Base-by-base conservation (phyloP, 2,113 vertebrate species). In the Theristicus caerulescens region DNA sequence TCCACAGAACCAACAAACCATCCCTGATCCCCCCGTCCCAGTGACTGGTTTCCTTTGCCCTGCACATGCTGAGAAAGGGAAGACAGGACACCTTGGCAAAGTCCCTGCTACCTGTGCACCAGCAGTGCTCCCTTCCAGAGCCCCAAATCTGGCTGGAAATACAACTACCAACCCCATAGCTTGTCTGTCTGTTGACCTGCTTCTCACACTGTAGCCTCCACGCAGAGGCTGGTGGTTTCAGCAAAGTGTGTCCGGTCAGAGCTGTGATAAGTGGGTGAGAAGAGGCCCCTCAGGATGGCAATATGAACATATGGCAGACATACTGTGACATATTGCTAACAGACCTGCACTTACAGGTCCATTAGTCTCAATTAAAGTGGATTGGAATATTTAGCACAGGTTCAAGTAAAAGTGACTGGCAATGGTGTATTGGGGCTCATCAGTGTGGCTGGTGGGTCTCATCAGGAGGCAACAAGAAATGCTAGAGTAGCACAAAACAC, bases 331-430 rank as follows among this genome's bases (percentile, higher is more conserved):
- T 67, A 92, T 54, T 96, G 88, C 89, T 86, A 61, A 51, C 89
- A 97, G 94, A 47, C 86, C 80, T 64, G 64, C 47, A 47, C 76
- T 95, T 77, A 54, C 79, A 90, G 96, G 82, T 66, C 85, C 85
- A 93, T 96, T 94, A 97, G 76, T 77, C 71, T 93, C 92, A 74
- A 17, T 95, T 94, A 93, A 59, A 86, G 49, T 31, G 46, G 38
- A 29, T 9, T 58, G 90, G 79, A 67, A 66, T 90, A 90, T 90
- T 92, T 62, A 96, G 88, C 64, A 81, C 54, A 83, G 59, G 42
- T 66, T 88, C n/a, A 62, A 94, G 66, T n/a, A 64, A 27, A 72
- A 90, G 38, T 54, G 71, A 16, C 54, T 54, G 32, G 25, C 36
- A 88, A 13, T 54, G 17, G 40, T 16, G 42, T 17, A 11, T 12